phyloP scores from a whole-genome alignment of 1,140 invertebrate species.

The Bombus confusus region DNA sequence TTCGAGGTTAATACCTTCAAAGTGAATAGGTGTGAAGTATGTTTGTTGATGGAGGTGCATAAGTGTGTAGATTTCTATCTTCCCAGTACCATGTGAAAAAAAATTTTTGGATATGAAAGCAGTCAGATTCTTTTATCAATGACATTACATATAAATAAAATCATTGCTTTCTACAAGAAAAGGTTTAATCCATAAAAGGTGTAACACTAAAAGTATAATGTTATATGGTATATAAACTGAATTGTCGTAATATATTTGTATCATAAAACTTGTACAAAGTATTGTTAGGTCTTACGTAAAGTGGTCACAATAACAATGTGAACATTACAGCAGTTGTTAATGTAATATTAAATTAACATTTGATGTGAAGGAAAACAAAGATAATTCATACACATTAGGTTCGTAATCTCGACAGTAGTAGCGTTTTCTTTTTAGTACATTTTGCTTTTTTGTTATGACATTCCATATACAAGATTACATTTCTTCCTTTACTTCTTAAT shows the following conservation, averaged over 20 bases:
- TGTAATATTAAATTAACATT: constrained; percentile 66
- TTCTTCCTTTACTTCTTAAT: neutral
- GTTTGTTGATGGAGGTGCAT: constrained; percentile 69
- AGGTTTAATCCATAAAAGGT: constrained; percentile 43
- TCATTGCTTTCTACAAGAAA: constrained; percentile 62
- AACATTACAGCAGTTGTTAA: constrained; percentile 67
- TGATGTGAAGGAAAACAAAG: constrained; percentile 59
- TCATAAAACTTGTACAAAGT: constrained; percentile 82
- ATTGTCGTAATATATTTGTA: constrained; percentile 81
- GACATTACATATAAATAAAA: constrained; percentile 52
- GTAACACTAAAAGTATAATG: constrained; percentile 63
- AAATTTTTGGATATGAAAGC: constrained; percentile 36
- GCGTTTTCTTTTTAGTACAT: constrained; percentile 23
- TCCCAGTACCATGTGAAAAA: constrained; percentile 48
- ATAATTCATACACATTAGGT: constrained; percentile 48
- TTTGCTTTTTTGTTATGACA: constrained; percentile 19
- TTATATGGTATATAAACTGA: constrained; percentile 72
- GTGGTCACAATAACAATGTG: constrained; percentile 73
- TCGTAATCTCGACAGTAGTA: constrained; percentile 41
- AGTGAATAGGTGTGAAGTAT: constrained; percentile 73
- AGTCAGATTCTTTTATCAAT: constrained; percentile 59
- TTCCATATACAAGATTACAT: constrained; percentile 22
- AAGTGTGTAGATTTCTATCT: constrained; percentile 77
- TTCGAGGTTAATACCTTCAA: constrained; percentile 83
- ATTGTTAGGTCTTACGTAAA: constrained; percentile 80